A percentile compares a stretch with the other conserved stretches of the same genome.
phyloP scores from a whole-genome alignment of 2,888 invertebrate genomes.

The Cataglyphis rosenhaueri region DNA sequence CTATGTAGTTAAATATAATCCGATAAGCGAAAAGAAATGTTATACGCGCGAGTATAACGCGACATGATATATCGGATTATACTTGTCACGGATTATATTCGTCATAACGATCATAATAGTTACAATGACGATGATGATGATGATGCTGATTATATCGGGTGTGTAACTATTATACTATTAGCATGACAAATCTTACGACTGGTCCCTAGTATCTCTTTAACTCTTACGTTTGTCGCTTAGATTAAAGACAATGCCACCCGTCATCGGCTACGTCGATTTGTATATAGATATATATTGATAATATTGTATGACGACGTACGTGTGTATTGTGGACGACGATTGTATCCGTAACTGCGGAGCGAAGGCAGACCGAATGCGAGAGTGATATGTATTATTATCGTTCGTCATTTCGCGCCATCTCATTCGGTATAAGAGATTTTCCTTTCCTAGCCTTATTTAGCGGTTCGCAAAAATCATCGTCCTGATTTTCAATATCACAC shows the following conservation, averaged over 20 bases:
- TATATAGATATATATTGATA: slow-evolving; percentile 73
- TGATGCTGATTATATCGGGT: slow-evolving; percentile 73
- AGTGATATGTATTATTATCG: background rate
- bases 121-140: slow-evolving; percentile 54
- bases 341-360: slow-evolving; percentile 66
- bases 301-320: slow-evolving; percentile 64
- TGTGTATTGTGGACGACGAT: slow-evolving; percentile 66
- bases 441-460: slow-evolving; percentile 29
- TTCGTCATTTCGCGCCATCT: slow-evolving; percentile 25
- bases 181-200: slow-evolving; percentile 82
- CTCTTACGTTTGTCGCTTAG: slow-evolving; percentile 78
- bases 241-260: slow-evolving; percentile 70
- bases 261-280: slow-evolving; percentile 73
- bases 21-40: slow-evolving; percentile 17
- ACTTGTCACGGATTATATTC: slow-evolving; percentile 53
- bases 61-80: slow-evolving; percentile 27
- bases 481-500: slow-evolving; percentile 49
- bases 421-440: slow-evolving; percentile 27
- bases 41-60: background rate
- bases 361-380: slow-evolving; percentile 67
- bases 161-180: slow-evolving; percentile 81
- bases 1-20: slow-evolving; percentile 53
- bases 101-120: slow-evolving; percentile 60
- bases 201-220: slow-evolving; percentile 80
- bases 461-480: background rate